Evolutionary conservation across 1,140 invertebrate species (phyloP), one percentile per base, ranked within the genome.

Genomic region (Neomicropteryx cornuta): DNA sequence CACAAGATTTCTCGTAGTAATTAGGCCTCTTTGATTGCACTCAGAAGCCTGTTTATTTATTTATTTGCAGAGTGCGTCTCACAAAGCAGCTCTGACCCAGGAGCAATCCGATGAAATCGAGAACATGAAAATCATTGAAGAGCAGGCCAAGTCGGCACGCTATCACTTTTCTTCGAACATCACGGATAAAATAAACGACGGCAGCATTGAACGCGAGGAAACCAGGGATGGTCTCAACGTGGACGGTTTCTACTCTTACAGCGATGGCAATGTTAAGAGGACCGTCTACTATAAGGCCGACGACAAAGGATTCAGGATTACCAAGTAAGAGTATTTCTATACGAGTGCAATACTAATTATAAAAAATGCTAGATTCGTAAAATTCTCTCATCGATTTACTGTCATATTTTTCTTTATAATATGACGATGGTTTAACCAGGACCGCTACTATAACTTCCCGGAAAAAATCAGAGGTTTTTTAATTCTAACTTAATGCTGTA

Each of bases 211-310:
- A 17, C 47, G 68, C 18, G 51, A 63, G 28, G 70, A 72, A 49
- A 48, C 51, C 4, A 46, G 70, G 14, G 59, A 72, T 35, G 68
- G 68, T 4, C 46, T 62, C 4, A 58, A 56, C 31, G 57, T 68
- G 0, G 51, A 46, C 35, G 70, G 71, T 18, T 51, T 55, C 31
- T 72, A 72, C 47, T 62, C 63, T n/a, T 73, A 72, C 55, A 66
- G 60, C 37, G 70, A 73, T 48, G 71, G 70, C 10, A 68, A 57
- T 47, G 56, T 55, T 52, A 66, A 58, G 47, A 51, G 63, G 23
- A 71, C 64, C 4, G 59, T 69, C 2, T 51, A 64, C 21, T 72
- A 72, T 49, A 60, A 52, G 28, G 69, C 69, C 39, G 70, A 72
- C 49, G 65, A 70, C 47, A 64, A 67, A 42, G 70, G 70, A 38